phyloP scores from a whole-genome alignment of 2,797 vertebrate genomes.

The Tolypeutes matacus region DNA sequence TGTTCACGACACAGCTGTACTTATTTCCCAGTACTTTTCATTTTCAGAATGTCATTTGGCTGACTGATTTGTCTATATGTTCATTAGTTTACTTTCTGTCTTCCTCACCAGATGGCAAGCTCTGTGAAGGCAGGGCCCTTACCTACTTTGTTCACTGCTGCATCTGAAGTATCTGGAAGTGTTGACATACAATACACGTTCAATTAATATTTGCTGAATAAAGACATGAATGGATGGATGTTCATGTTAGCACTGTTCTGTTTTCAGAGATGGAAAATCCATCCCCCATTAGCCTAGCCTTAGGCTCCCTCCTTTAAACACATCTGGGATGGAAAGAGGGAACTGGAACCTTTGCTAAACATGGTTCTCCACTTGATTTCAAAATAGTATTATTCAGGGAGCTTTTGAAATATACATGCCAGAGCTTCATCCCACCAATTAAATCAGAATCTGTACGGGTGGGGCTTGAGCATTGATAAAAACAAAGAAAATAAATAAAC shows the following conservation, averaged over 20 bases:
- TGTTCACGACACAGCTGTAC: accelerated
- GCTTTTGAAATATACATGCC: background rate
- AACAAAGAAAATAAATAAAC: constrained; percentile 1
- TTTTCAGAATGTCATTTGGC: background rate
- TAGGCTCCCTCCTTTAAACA: background rate
- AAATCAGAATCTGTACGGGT: background rate
- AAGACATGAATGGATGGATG: background rate
- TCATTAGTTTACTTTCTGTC: background rate
- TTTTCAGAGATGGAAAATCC: background rate
- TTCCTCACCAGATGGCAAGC: background rate
- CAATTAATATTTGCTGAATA: background rate
- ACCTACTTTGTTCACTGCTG: background rate
- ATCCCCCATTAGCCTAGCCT: accelerated
- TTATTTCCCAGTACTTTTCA: background rate
- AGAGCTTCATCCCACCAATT: background rate
- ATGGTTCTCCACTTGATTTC: background rate
- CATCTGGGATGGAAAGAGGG: background rate
- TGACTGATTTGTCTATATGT: background rate
- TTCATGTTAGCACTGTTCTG: background rate
- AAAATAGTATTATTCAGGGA: background rate
- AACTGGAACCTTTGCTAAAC: background rate
- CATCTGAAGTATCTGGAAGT: background rate
- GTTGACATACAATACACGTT: background rate
- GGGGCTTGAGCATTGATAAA: background rate
- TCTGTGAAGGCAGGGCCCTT: background rate